phyloP scores from a whole-genome alignment of 1,140 invertebrate species.

The Magallana gigas region DNA sequence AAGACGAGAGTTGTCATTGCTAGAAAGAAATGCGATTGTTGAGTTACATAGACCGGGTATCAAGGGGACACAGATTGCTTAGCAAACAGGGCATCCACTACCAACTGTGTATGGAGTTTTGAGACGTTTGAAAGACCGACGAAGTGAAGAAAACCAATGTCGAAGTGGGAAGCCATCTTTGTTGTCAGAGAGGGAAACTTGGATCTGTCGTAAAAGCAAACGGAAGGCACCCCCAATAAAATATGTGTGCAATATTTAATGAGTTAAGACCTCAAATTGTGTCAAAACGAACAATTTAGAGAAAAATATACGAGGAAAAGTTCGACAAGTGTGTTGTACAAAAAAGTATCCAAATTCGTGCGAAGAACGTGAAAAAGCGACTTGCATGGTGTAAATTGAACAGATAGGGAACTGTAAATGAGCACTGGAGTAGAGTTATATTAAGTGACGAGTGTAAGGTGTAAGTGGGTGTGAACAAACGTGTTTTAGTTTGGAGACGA shows the following conservation, averaged over 20 bases:
- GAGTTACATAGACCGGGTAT: background rate
- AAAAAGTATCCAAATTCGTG: background rate
- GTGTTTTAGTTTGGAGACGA: background rate
- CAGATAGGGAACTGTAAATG: background rate
- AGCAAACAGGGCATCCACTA: background rate
- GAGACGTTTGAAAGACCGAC: background rate
- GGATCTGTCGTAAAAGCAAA: background rate
- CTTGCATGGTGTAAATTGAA: no score
- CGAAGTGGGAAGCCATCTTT: background rate
- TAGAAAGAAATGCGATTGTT: background rate
- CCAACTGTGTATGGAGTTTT: background rate
- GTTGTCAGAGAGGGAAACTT: background rate
- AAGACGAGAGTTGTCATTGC: background rate
- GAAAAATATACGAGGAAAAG: constrained; percentile 20
- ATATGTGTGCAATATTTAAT: constrained; percentile 31
- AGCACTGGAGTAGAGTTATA: background rate
- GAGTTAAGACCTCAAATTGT: background rate
- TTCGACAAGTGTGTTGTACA: constrained; percentile 1
- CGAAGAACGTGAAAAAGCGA: no score
- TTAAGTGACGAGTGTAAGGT: background rate
- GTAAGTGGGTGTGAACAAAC: background rate
- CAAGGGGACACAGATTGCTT: background rate
- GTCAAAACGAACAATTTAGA: constrained; percentile 15
- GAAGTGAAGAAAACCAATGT: background rate
- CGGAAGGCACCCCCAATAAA: background rate